Evolutionary conservation across 2,888 invertebrate species (phyloP), one percentile per base, ranked within the genome.

Genomic region (Eupithecia pulchellata): DNA sequence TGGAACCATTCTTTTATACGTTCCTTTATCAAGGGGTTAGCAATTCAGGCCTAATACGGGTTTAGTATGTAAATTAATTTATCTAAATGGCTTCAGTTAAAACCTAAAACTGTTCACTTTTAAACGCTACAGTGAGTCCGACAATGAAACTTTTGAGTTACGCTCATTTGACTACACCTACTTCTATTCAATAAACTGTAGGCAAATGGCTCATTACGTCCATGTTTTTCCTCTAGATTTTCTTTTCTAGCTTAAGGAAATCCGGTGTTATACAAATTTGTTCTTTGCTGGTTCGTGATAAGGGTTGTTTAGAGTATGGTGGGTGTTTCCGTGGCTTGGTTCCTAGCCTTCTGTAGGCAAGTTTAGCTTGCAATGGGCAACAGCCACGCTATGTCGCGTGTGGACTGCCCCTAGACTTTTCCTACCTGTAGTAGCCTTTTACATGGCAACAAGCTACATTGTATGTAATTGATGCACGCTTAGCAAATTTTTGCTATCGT

Each of bases 311-410:
- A 75, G 79, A 77, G 75, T 79, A 78, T 84, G 81, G 80, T 84
- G 81, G 84, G 81, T 81, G 82, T 83, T 83, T 86, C 83, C 81
- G 83, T 84, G 83, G 84, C 79, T 84, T 83, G 81, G 75, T 82
- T 85, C 82, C 82, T 86, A 84, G 83, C 81, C 81, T 86, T 83
- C 84, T 80, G 79, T 83, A 82, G 82, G 85, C 81, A 82, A 85
- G 85, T 84, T 84, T 80, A 82, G 77, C 76, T 65, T 68, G 81
- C 82, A 91, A 78, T 86, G 81, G 58, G 76, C 90, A 89, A 89
- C 62, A 90, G 89, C 89, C 93, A 93, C 91, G 93, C 91, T 64
- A 93, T 66, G 4, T 93, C 71, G 92, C 93, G 93, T 93, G 92
- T 57, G 73, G 69, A 67, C 58, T 63, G 82, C 88, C 87, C 87